Conservation (phyloP, 2,797 vertebrate genomes). For the Chaenodraco wilsoni region DNA sequence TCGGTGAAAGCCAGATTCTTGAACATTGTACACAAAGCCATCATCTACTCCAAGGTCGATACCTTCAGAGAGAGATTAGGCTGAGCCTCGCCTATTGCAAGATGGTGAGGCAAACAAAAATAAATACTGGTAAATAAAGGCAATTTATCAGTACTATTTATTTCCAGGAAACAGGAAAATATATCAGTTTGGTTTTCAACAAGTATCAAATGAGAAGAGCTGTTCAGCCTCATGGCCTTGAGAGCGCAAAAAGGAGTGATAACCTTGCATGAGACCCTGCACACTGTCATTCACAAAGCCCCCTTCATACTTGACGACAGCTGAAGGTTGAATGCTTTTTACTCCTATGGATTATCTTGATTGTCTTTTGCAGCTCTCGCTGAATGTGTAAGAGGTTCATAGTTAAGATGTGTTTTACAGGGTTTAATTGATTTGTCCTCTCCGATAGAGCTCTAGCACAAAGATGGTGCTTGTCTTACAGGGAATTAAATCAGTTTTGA, state of each 20-base stretch:
- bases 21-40: background rate
- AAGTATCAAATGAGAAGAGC: background rate
- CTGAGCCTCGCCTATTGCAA: background rate
- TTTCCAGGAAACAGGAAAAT: background rate
- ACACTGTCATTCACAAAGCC: slow-evolving; percentile 42
- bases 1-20: background rate
- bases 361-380: slow-evolving; percentile 3
- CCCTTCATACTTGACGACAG: slow-evolving; percentile 31
- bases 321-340: slow-evolving; percentile 70
- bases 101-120: background rate
- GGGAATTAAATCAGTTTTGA: background rate
- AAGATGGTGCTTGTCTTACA: slow-evolving; percentile 2
- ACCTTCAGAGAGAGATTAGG: background rate
- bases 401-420: slow-evolving; percentile 28
- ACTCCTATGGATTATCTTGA: slow-evolving; percentile 51
- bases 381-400: slow-evolving; percentile 18
- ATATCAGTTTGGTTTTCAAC: background rate
- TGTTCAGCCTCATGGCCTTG: slow-evolving; percentile 32
- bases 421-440: slow-evolving; percentile 29
- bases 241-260: slow-evolving; percentile 26
- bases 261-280: slow-evolving; percentile 39
- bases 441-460: background rate
- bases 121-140: background rate
- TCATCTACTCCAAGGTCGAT: background rate
- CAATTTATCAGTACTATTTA: too few relatives aligned